Evolutionary conservation across 2,888 invertebrate species (phyloP).

Genomic region (Synergus gifuensis): DNA sequence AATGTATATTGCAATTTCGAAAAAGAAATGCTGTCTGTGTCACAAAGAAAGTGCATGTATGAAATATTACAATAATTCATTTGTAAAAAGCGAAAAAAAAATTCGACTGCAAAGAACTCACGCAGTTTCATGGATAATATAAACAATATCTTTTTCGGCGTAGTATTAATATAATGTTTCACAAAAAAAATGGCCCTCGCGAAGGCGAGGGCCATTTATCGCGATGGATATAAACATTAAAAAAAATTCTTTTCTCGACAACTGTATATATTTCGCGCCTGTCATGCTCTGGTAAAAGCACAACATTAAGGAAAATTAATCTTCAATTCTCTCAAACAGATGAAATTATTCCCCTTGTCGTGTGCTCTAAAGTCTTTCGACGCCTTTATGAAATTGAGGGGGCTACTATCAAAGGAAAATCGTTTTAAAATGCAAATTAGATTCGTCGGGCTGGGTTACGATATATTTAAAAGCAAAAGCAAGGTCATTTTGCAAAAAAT

Average conservation of each 20-base stretch:
- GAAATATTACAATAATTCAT: neutral
- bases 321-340: neutral
- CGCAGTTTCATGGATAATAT: neutral
- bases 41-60: neutral
- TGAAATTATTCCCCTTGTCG: neutral
- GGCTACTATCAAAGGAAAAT: neutral
- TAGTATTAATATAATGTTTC: neutral
- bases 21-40: neutral
- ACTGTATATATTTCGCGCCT: neutral
- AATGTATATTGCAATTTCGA: neutral
- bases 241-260: neutral
- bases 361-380: neutral
- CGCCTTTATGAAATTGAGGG: neutral
- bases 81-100: neutral
- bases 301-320: neutral
- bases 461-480: constrained; percentile 14
- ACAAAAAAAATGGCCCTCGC: no score
- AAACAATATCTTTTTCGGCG: neutral
- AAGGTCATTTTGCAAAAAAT: constrained; percentile 2
- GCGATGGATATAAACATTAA: neutral
- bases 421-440: constrained; percentile 1
- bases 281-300: neutral
- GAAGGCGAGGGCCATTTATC: neutral
- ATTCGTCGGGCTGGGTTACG: neutral
- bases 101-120: neutral